These are phyloP conservation scores for Ciconia nigra DNA, from an alignment of 2,797 vertebrate genomes.

Conservation along the genomic window DNA sequence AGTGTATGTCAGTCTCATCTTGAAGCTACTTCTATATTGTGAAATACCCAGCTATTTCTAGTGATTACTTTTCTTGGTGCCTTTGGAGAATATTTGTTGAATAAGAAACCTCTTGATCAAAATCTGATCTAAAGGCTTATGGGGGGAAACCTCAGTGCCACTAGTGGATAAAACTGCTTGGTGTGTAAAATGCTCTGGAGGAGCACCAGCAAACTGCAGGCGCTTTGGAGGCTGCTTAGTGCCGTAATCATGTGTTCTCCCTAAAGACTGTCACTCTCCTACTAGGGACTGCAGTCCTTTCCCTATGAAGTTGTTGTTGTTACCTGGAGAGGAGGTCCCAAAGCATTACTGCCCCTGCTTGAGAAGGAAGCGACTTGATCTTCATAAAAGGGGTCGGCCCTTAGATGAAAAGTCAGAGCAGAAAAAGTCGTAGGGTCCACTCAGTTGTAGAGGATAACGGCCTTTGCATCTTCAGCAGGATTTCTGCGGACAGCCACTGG, in stretches of 20 bases:
- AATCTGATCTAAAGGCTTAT: not conserved
- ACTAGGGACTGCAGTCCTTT: not conserved
- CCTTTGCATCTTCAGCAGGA: not conserved
- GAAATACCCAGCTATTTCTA: not conserved
- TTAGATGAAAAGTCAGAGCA: not conserved
- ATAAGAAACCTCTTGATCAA: not conserved
- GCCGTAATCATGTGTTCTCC: accelerated
- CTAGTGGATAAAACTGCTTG: not conserved
- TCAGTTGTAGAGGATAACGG: not conserved
- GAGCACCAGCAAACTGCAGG: not conserved
- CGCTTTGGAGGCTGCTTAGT: not conserved
- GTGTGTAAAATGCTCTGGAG: not conserved
- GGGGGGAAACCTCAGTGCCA: not conserved
- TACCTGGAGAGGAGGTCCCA: not conserved
- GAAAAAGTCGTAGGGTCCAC: not conserved
- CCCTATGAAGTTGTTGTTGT: not conserved
- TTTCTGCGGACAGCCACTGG: not conserved
- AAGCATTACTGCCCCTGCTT: not conserved
- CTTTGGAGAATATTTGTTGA: not conserved
- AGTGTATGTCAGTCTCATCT: not conserved
- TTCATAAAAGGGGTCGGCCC: not conserved
- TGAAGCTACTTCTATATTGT: not conserved
- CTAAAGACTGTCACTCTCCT: not conserved
- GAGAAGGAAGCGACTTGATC: not conserved
- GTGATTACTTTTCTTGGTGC: not conserved